These are phyloP conservation scores for Volucella zonaria DNA, from an alignment of 2,888 invertebrate genomes.

Conservation along the genomic window DNA sequence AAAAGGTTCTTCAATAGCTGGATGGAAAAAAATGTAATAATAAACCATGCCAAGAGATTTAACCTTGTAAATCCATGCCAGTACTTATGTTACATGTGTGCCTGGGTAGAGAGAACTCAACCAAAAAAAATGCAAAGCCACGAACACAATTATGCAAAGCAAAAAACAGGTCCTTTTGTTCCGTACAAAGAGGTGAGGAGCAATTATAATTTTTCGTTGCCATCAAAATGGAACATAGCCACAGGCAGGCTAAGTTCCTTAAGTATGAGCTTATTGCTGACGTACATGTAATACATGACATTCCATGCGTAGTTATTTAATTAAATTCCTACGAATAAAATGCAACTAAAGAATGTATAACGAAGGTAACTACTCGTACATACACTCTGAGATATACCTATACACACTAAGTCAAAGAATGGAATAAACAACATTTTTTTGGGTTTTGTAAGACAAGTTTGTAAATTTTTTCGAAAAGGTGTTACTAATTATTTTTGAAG, in stretches of 20 bases:
- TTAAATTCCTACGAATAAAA: no score
- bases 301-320: no score
- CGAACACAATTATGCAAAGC: conserved; percentile 43
- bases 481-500: no score
- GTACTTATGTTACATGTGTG: background rate
- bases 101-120: conserved; percentile 3
- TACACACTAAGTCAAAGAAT: no score
- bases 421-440: no score
- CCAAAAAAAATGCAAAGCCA: conserved; percentile 27
- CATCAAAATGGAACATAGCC: conserved; percentile 50
- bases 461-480: no score
- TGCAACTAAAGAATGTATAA: no score
- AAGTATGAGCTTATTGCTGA: conserved; percentile 31
- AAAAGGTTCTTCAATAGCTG: conserved; percentile 59
- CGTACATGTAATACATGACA: background rate
- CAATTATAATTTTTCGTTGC: conserved; percentile 72
- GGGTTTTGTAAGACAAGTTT: no score
- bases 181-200: conserved; percentile 60
- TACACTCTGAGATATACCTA: no score
- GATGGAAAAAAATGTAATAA: conserved; percentile 61
- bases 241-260: conserved; percentile 50
- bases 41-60: conserved; percentile 44
- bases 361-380: no score
- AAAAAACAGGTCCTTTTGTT: conserved; percentile 64
- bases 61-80: conserved; percentile 33